Evolutionary conservation across 1,140 invertebrate genomes (phyloP).

Genomic region (Megathymus violae): DNA sequence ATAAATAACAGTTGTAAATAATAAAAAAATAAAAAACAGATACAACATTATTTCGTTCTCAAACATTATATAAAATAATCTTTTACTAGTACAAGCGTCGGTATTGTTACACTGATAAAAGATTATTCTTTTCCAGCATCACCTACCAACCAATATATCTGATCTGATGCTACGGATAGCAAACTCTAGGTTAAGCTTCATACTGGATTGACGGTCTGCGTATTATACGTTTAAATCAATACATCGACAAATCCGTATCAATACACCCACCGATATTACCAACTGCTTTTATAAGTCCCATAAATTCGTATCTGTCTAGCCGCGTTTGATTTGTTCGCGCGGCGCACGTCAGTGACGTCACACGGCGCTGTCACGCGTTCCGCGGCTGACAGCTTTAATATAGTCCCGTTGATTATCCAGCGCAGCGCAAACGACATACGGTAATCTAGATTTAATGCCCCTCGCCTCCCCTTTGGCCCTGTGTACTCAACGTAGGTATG

Average conservation of each 20-base stretch:
- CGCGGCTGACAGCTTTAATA: conserved; percentile 81
- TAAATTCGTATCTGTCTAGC: conserved; percentile 52
- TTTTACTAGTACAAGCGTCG: too few relatives aligned
- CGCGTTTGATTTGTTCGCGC: conserved; percentile 63
- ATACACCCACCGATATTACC: conserved; percentile 17
- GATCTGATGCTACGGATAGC: too few relatives aligned
- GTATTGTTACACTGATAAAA: too few relatives aligned
- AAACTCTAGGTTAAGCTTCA: too few relatives aligned
- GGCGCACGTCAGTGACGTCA: conserved; percentile 54
- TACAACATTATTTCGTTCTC: too few relatives aligned
- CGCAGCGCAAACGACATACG: conserved; percentile 73
- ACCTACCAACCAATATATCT: too few relatives aligned
- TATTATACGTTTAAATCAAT: conserved; percentile 2
- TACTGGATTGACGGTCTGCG: too few relatives aligned
- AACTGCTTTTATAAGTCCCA: conserved; percentile 41
- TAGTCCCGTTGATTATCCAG: conserved; percentile 79
- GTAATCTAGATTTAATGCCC: conserved; percentile 82
- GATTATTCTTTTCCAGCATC: too few relatives aligned
- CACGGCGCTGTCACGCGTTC: conserved; percentile 64
- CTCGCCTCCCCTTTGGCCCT: conserved; percentile 51
- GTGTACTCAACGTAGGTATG: conserved; percentile 28
- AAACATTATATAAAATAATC: too few relatives aligned
- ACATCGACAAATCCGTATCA: conserved; percentile 1
- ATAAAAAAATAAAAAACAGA: too few relatives aligned
- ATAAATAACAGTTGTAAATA: too few relatives aligned